Conservation (phyloP, 2,113 vertebrate genomes). For the Sylvilagus bachmani region DNA sequence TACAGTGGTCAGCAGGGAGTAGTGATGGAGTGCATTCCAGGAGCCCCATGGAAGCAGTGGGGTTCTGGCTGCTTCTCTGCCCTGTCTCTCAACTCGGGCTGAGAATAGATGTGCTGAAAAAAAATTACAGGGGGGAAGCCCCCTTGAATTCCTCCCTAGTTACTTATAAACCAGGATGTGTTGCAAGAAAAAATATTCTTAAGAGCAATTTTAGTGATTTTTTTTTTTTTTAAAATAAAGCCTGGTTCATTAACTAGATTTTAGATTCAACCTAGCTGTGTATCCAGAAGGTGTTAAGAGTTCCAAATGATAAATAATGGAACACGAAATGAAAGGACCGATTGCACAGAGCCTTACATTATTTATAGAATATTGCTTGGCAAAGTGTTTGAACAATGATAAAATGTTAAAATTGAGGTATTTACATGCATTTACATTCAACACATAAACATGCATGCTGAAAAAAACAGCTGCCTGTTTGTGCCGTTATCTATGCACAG, state of each 20-base stretch:
- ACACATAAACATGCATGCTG: neutral
- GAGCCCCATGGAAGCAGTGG: neutral
- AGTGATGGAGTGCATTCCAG: neutral
- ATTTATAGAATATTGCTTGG: slow-evolving; percentile 34
- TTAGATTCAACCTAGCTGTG: neutral
- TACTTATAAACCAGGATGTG: neutral
- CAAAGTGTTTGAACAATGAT: slow-evolving; percentile 46
- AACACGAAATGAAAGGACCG: slow-evolving; percentile 11
- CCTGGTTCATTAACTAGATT: neutral
- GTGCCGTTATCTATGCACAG: neutral
- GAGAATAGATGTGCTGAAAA: neutral
- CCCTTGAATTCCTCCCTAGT: neutral
- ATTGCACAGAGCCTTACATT: slow-evolving; percentile 10
- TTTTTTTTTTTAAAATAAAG: neutral
- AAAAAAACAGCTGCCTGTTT: slow-evolving; percentile 23
- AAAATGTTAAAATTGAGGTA: slow-evolving; percentile 37
- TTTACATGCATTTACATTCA: slow-evolving; percentile 61
- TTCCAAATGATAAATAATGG: neutral
- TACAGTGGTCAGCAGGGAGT: neutral
- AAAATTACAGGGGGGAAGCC: fast-evolving
- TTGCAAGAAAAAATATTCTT: neutral
- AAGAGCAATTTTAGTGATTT: neutral
- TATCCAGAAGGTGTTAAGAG: neutral
- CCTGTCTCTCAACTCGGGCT: neutral
- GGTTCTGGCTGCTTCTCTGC: neutral